phyloP scores from a whole-genome alignment of 1,140 invertebrate species.

The Hormaphis cornu region DNA sequence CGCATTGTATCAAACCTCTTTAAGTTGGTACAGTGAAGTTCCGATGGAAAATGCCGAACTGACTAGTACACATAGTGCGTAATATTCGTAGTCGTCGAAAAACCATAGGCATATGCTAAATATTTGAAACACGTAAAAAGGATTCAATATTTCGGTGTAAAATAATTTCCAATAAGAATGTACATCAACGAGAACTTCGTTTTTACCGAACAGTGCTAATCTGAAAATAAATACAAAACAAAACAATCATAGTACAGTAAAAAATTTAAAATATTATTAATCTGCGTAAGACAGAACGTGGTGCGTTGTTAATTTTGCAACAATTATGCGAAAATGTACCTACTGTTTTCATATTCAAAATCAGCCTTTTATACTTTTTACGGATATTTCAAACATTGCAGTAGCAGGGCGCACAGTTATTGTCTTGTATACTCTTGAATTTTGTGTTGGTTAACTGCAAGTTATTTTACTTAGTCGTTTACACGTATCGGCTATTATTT shows the following conservation, averaged over 20 bases:
- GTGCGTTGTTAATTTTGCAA: no score
- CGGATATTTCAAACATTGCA: no score
- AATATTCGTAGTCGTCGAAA: conserved; percentile 68
- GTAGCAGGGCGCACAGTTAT: no score
- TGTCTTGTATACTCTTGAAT: no score
- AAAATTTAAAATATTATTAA: no score
- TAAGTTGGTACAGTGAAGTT: conserved; percentile 54
- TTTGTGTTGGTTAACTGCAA: no score
- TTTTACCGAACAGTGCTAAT: conserved; percentile 62
- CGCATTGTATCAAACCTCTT: conserved; percentile 51
- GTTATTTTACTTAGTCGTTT: no score
- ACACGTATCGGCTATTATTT: no score
- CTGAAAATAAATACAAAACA: conserved; percentile 49
- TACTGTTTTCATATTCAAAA: no score
- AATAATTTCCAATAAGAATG: conserved; percentile 60
- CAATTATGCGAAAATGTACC: no score
- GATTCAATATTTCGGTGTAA: conserved; percentile 72
- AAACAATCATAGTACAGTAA: background rate
- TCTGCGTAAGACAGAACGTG: no score
- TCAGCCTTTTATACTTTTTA: no score
- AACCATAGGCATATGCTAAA: conserved; percentile 73
- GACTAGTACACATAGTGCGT: conserved; percentile 58
- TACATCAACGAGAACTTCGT: conserved; percentile 66
- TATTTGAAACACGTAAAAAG: conserved; percentile 87
- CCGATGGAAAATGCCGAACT: conserved; percentile 53